These are phyloP conservation scores for Biston stratarius DNA, from an alignment of 2,888 invertebrate species.

Conservation along the genomic window DNA sequence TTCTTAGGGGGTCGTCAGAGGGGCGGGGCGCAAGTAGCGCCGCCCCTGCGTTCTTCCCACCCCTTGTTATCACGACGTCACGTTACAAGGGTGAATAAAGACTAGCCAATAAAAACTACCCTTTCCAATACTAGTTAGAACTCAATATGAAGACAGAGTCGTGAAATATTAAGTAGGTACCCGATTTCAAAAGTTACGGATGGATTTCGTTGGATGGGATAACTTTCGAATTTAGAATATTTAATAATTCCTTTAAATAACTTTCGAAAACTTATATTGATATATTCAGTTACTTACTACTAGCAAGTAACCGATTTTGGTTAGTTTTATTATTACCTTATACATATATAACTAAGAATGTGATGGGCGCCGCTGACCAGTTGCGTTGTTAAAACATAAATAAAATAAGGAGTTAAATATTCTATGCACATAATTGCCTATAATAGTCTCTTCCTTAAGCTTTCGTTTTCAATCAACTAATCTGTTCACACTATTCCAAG, in stretches of 20 bases:
- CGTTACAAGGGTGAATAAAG: slow-evolving; percentile 25
- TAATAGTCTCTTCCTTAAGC: neutral
- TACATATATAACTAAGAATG: slow-evolving; percentile 1
- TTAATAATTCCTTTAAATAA: neutral
- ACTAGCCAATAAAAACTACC: slow-evolving; percentile 25
- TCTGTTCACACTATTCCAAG: neutral
- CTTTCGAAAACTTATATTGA: neutral
- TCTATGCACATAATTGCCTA: neutral
- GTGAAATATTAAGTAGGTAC: slow-evolving; percentile 5
- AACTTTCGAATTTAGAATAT: slow-evolving; percentile 1
- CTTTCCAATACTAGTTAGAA: slow-evolving; percentile 11
- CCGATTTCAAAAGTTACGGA: slow-evolving; percentile 15
- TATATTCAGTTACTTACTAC: neutral
- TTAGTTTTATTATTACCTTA: neutral
- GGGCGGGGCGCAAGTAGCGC: slow-evolving; percentile 48
- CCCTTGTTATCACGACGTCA: slow-evolving; percentile 24
- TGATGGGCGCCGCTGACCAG: slow-evolving; percentile 2
- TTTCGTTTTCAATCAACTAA: neutral
- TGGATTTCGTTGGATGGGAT: slow-evolving; percentile 28
- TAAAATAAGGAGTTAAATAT: neutral
- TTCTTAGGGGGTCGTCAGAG: slow-evolving; percentile 33
- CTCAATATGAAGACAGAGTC: neutral
- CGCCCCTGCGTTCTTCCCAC: slow-evolving; percentile 47
- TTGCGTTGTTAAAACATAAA: neutral
- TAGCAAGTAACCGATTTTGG: neutral